Conservation (phyloP, 2,888 invertebrate genomes). For the Cacoxenus indagator region DNA sequence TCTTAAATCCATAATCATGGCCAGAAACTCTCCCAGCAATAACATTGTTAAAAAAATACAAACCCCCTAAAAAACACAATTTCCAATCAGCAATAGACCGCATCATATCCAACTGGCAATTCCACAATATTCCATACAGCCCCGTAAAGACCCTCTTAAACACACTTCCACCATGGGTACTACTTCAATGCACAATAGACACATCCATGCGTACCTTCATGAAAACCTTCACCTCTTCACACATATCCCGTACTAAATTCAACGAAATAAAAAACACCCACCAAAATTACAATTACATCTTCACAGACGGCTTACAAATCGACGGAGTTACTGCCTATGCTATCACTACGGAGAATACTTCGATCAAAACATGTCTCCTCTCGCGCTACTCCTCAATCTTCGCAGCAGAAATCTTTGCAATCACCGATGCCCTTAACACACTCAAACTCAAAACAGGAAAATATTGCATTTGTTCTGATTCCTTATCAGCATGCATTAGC, state of each 20-base stretch:
- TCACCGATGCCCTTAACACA: conserved; percentile 5
- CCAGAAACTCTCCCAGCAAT: not conserved
- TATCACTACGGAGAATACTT: not conserved
- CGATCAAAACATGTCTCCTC: conserved; percentile 10
- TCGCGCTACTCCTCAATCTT: conserved; percentile 20
- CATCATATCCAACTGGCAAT: not conserved
- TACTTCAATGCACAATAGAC: not conserved
- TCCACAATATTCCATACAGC: not conserved
- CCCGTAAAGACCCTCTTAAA: not conserved
- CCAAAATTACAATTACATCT: conserved; percentile 1
- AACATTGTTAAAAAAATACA: not conserved
- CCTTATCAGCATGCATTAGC: too few relatives aligned
- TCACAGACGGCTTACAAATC: conserved; percentile 15
- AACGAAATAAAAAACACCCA: not conserved
- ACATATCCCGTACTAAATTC: not conserved
- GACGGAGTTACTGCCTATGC: not conserved
- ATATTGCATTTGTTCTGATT: too few relatives aligned
- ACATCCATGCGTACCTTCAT: not conserved
- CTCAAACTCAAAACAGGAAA: not conserved
- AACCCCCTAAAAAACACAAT: not conserved
- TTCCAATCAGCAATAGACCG: not conserved
- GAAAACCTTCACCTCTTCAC: not conserved
- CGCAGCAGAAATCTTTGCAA: conserved; percentile 9
- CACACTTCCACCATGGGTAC: not conserved
- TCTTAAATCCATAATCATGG: not conserved